Evolutionary conservation across 2,888 invertebrate species (phyloP).

Genomic region (Oegoconia quadripuncta): DNA sequence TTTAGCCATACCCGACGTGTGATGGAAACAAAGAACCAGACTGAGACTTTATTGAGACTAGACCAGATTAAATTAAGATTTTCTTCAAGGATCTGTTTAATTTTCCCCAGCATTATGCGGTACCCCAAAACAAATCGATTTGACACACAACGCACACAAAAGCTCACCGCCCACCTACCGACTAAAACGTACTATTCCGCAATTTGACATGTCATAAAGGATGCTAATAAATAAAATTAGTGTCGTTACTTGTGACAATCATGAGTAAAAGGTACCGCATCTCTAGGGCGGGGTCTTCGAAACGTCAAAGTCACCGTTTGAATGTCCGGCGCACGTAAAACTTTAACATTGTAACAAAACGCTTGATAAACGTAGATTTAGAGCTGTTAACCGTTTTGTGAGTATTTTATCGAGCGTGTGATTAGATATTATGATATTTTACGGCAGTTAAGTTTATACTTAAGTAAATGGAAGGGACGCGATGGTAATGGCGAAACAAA

Average conservation of each 20-base stretch:
- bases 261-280: constrained; percentile 42
- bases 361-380: constrained; percentile 15
- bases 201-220: constrained; percentile 63
- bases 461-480: background rate
- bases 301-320: constrained; percentile 14
- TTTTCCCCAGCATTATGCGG: too few relatives aligned
- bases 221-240: constrained; percentile 73
- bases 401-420: constrained; percentile 42
- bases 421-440: constrained; percentile 34
- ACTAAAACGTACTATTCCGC: constrained; percentile 48
- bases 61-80: too few relatives aligned
- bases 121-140: constrained; percentile 50
- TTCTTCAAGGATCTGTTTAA: too few relatives aligned
- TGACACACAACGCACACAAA: constrained; percentile 42
- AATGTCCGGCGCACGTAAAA: constrained; percentile 12
- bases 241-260: constrained; percentile 46
- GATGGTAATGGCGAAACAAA: constrained; percentile 6
- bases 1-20: too few relatives aligned
- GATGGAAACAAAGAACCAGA: too few relatives aligned
- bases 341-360: constrained; percentile 25
- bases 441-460: constrained; percentile 19
- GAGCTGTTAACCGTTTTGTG: constrained; percentile 31
- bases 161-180: constrained; percentile 43
- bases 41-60: too few relatives aligned
- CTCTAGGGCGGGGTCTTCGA: constrained; percentile 35